Conservation (phyloP, 2,113 vertebrate species). For the Platichthys stellatus region DNA sequence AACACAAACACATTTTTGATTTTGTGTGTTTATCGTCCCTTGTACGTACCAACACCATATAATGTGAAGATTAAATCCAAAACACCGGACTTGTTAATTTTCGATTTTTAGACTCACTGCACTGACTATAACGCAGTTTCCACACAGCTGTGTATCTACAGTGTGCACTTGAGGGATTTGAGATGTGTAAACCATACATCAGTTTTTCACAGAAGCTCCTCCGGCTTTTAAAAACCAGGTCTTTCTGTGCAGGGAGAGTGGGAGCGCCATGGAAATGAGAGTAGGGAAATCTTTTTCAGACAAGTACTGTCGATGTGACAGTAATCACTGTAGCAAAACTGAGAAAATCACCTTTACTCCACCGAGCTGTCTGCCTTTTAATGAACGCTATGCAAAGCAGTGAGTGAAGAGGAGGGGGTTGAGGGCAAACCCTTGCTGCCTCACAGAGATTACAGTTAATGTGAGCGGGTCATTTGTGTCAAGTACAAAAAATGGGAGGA, state of each 20-base stretch:
- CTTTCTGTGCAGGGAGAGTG: conserved; percentile 4
- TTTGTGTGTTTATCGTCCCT: not conserved
- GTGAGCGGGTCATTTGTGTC: conserved; percentile 26
- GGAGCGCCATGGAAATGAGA: conserved; percentile 19
- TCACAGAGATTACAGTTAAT: conserved; percentile 22
- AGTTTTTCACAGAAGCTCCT: not conserved
- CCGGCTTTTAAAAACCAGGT: not conserved
- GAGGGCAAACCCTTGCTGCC: conserved; percentile 6
- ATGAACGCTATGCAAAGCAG: conserved; percentile 41
- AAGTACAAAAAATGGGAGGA: not conserved
- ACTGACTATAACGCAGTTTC: not conserved
- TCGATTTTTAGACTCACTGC: not conserved
- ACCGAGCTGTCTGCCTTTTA: conserved; percentile 19
- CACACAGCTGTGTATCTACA: not conserved
- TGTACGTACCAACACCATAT: no score
- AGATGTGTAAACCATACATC: not conserved
- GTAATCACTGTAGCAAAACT: conserved; percentile 26
- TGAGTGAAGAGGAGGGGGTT: not conserved
- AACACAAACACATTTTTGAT: not conserved
- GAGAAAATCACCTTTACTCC: conserved; percentile 31
- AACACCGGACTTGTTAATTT: no score
- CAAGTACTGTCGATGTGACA: not conserved
- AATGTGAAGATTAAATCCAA: no score
- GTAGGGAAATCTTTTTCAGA: conserved; percentile 5
- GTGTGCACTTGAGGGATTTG: not conserved